Evolutionary conservation across 2,797 vertebrate species (phyloP), one percentile per base, ranked within the genome.

Genomic region (Thamnophis elegans): DNA sequence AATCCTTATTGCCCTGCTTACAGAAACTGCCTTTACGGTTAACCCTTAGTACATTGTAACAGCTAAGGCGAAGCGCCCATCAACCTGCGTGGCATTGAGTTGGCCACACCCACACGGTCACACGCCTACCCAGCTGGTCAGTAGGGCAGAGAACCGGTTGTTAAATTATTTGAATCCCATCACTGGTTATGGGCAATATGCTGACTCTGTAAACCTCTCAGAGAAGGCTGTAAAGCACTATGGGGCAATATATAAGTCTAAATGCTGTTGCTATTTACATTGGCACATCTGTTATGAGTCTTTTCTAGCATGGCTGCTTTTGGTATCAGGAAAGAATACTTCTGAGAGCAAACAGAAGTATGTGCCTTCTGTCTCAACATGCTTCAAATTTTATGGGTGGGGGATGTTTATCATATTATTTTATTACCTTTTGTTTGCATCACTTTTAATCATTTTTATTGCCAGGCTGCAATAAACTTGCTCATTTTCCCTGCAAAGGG

Each of bases 401-500:
- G 26, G 3, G 16, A n/a, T 60, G 36, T 32, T 91, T 58, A 47
- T 60, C 16, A 4, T 73, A 78, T 73, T 58, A 88, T 32, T 73
- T 58, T 88, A 25, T 25, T 53, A 88, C 20, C 32, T 42, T 85
- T 90, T 59, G 88, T 56, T 86, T 92, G 85, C 42, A 68, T 82
- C 62, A 87, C 14, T 89, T 78, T 87, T 68, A 87, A 87, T 89
- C 56, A 89, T 26, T 85, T 42, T 68, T 54, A 55, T 47, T 90
- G 78, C 51, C 88, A 92, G 56, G 68, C 82, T 68, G 82, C 36
- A 47, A 3, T 36, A 90, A 53, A 68, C 36, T 51, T 68, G 53
- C 60, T 90, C 55, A 90, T 90, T 68, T 62, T 62, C 53, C 26
- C 59, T 90, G 14, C 86, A 92, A 92, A 86, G 58, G 85, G 18